Evolutionary conservation across 2,113 vertebrate species (phyloP).

Genomic region (Craseonycteris thonglongyai): DNA sequence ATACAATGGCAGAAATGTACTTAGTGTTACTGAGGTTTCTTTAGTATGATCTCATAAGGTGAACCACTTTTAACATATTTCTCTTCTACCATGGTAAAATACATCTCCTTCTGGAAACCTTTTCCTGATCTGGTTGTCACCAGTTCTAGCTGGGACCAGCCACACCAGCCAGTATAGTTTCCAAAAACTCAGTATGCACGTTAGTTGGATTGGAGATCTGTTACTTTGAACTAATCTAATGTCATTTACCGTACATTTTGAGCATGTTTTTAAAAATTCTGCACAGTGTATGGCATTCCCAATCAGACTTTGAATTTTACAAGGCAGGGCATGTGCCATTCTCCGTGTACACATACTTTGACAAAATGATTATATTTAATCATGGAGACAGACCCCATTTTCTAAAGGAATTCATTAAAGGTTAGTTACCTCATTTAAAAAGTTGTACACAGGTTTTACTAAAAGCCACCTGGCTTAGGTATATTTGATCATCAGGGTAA

Average conservation of each 20-base stretch:
- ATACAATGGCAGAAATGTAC: constrained; percentile 14
- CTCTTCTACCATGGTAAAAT: not conserved
- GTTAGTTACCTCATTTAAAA: not conserved
- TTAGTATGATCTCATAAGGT: not conserved
- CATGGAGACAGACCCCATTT: not conserved
- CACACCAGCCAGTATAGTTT: not conserved
- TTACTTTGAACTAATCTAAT: not conserved
- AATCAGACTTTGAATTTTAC: not conserved
- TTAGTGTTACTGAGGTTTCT: not conserved
- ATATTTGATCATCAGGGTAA: not conserved
- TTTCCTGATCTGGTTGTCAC: not conserved
- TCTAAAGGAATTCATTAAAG: not conserved
- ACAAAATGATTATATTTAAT: not conserved
- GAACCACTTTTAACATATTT: not conserved
- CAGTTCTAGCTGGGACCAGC: not conserved
- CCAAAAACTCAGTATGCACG: not conserved
- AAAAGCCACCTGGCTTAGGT: not conserved
- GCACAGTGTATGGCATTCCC: not conserved
- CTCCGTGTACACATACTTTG: not conserved
- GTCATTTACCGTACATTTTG: not conserved
- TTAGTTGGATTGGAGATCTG: not conserved
- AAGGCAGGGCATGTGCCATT: not conserved
- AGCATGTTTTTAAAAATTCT: not conserved
- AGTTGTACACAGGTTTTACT: not conserved
- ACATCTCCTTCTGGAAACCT: not conserved